phyloP scores from a whole-genome alignment of 1,140 invertebrate genomes.

The Cyclina sinensis region DNA sequence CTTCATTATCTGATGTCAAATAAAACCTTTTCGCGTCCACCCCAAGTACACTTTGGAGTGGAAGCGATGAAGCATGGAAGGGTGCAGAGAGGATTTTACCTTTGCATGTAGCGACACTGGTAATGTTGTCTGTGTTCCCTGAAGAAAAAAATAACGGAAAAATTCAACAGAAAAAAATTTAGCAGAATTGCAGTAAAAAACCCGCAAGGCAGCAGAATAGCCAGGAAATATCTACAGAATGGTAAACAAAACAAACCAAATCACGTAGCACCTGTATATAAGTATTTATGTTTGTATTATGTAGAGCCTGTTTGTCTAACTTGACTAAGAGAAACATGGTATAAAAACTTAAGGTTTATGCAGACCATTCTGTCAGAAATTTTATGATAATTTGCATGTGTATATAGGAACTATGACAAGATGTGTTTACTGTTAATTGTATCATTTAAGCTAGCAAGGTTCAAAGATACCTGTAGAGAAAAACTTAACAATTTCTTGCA shows the following conservation, averaged over 20 bases:
- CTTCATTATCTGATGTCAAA: too few relatives aligned
- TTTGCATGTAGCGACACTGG: slow-evolving; percentile 48
- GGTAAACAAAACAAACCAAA: not conserved
- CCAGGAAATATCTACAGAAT: not conserved
- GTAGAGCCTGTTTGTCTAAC: not conserved
- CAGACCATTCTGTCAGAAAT: not conserved
- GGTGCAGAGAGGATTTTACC: slow-evolving; percentile 6
- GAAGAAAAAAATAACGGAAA: slow-evolving; percentile 46
- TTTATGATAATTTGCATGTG: too few relatives aligned
- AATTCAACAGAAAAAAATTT: not conserved
- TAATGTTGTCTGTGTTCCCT: slow-evolving; percentile 16
- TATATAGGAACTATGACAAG: too few relatives aligned
- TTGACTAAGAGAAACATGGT: too few relatives aligned
- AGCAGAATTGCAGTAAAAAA: not conserved
- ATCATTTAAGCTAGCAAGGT: too few relatives aligned
- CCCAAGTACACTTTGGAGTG: too few relatives aligned
- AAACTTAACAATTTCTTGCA: too few relatives aligned
- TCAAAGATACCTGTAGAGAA: too few relatives aligned
- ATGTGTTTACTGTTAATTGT: too few relatives aligned
- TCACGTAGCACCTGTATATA: not conserved
- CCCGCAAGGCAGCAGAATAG: not conserved
- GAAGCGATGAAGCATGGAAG: too few relatives aligned
- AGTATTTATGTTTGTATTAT: not conserved
- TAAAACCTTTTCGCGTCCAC: too few relatives aligned
- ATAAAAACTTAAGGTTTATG: not conserved